phyloP scores from a whole-genome alignment of 2,113 vertebrate genomes.

The Carlito syrichta region DNA sequence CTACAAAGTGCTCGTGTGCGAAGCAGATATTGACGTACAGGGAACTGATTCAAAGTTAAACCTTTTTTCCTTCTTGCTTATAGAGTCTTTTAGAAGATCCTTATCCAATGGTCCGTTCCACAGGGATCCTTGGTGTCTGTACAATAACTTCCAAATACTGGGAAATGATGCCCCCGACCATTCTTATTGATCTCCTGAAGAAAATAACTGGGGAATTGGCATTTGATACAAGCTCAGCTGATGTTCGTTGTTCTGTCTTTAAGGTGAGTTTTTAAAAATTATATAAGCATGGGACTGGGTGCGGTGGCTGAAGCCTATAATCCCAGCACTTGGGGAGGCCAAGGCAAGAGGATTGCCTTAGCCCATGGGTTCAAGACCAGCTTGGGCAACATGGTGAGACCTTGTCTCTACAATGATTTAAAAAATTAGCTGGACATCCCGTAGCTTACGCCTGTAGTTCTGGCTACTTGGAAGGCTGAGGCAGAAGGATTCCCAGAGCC shows the following conservation, averaged over 20 bases:
- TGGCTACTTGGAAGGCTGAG: no score
- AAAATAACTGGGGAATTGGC: constrained; percentile 88
- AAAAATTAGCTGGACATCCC: no score
- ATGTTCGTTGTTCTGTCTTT: constrained; percentile 95
- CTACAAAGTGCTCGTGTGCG: neutral
- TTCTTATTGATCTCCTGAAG: constrained; percentile 91
- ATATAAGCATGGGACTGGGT: no score
- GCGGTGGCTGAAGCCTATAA: no score
- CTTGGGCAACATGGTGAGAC: no score
- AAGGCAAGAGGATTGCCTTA: no score
- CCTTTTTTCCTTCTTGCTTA: neutral
- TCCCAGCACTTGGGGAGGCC: no score
- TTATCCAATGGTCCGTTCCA: constrained; percentile 91
- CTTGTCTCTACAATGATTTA: no score
- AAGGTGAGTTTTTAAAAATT: constrained; percentile 82
- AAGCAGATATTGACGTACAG: neutral
- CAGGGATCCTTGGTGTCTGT: constrained; percentile 90
- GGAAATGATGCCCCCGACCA: constrained; percentile 91
- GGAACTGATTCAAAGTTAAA: neutral
- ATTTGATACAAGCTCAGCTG: constrained; percentile 87
- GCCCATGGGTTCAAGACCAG: no score
- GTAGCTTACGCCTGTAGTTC: no score
- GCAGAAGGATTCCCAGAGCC: no score
- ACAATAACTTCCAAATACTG: constrained; percentile 92
- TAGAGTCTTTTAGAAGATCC: constrained; percentile 92